Conservation (phyloP, 2,888 invertebrate genomes). For the Epistrophe eligans region DNA sequence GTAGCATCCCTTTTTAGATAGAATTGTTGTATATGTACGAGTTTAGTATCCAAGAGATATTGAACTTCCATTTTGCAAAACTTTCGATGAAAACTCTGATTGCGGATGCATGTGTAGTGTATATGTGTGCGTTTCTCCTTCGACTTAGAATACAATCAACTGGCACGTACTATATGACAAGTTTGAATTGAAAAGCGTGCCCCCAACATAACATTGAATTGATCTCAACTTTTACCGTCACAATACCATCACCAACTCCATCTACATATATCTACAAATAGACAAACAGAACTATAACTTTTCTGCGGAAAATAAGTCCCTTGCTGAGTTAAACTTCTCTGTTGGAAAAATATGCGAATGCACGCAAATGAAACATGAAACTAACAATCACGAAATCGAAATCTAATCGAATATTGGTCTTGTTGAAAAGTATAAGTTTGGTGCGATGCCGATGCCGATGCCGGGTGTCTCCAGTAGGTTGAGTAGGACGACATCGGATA, state of each 20-base stretch:
- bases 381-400: constrained; percentile 70
- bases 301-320: constrained; percentile 22
- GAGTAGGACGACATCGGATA: not conserved
- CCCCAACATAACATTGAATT: constrained; percentile 21
- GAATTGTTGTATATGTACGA: not conserved
- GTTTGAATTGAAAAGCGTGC: constrained; percentile 67
- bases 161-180: constrained; percentile 70
- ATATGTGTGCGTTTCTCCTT: constrained; percentile 54
- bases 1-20: not conserved
- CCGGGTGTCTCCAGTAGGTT: not conserved
- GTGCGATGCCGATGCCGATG: not conserved
- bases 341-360: constrained; percentile 55
- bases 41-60: constrained; percentile 28
- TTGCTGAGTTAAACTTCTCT: constrained; percentile 22
- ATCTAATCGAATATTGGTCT: constrained; percentile 63
- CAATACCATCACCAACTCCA: not conserved
- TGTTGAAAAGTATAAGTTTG: constrained; percentile 17
- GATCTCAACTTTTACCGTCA: constrained; percentile 36
- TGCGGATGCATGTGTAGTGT: constrained; percentile 51
- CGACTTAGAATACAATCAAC: constrained; percentile 34
- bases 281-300: constrained; percentile 31
- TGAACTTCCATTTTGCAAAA: constrained; percentile 44
- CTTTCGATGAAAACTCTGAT: constrained; percentile 60
- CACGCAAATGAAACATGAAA: constrained; percentile 71
- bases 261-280: not conserved